Evolutionary conservation across 2,113 vertebrate species (phyloP).

Genomic region (Nothocercus nigrocapillus): DNA sequence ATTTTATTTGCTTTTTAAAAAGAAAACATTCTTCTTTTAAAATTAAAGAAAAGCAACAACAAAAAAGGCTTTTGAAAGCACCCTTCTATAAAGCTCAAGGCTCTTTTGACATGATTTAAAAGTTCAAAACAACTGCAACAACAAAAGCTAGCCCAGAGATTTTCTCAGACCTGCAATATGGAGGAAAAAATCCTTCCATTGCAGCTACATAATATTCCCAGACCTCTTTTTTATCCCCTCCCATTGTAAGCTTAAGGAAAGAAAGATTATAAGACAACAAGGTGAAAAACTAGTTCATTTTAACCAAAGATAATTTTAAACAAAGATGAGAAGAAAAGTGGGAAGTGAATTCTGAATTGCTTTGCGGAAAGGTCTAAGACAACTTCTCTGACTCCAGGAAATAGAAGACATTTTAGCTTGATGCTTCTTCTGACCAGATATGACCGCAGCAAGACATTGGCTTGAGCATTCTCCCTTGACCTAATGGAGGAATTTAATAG

Average conservation of each 20-base stretch:
- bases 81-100: background rate
- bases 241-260: background rate
- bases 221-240: background rate
- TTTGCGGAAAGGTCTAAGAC: background rate
- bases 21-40: conserved; percentile 1
- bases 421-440: background rate
- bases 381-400: background rate
- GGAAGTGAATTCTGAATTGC: background rate
- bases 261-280: background rate
- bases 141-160: background rate
- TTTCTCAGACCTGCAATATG: background rate
- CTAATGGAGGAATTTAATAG: background rate
- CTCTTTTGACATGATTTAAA: background rate
- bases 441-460: background rate
- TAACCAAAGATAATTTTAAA: too few species aligned
- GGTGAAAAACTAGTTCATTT: background rate
- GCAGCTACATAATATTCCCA: background rate
- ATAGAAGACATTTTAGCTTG: background rate
- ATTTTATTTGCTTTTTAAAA: background rate
- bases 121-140: background rate
- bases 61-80: background rate
- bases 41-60: background rate
- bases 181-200: background rate
- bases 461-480: background rate
- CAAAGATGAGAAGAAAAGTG: background rate